These are phyloP conservation scores for Pogonocherus hispidulus DNA, from an alignment of 2,888 invertebrate genomes.

Conservation along the genomic window DNA sequence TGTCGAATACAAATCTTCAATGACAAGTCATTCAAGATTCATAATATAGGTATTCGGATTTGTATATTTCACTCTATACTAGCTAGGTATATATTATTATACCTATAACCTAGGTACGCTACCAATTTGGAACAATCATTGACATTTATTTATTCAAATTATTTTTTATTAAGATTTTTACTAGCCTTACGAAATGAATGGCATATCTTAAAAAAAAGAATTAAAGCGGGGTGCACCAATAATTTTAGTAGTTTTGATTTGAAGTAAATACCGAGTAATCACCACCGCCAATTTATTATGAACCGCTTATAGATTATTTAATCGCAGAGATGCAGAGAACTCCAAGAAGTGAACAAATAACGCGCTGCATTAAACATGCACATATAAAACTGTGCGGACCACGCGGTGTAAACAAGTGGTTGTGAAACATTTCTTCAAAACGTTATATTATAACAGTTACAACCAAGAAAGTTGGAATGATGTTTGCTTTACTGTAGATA, in stretches of 20 bases:
- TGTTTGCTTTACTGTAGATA: conserved; percentile 62
- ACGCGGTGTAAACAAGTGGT: conserved; percentile 59
- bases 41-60: too few species aligned
- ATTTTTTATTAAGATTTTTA: not conserved
- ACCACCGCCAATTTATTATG: conserved; percentile 8
- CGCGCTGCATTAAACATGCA: conserved; percentile 20
- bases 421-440: conserved; percentile 55
- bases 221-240: not conserved
- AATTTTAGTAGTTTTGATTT: conserved; percentile 6
- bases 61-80: too few species aligned
- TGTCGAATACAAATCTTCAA: too few species aligned
- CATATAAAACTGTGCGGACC: conserved; percentile 2
- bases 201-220: not conserved
- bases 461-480: conserved; percentile 62
- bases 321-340: too few species aligned
- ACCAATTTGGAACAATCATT: too few species aligned
- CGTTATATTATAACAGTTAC: conserved; percentile 49
- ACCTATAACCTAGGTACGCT: too few species aligned
- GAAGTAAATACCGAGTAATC: not conserved
- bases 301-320: conserved; percentile 13
- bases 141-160: too few species aligned
- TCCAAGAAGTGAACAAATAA: conserved; percentile 14
- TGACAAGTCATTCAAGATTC: too few species aligned
- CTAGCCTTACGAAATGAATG: not conserved
- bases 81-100: too few species aligned